Conservation (phyloP, 2,113 vertebrate species). For the Ageneiosus marmoratus region DNA sequence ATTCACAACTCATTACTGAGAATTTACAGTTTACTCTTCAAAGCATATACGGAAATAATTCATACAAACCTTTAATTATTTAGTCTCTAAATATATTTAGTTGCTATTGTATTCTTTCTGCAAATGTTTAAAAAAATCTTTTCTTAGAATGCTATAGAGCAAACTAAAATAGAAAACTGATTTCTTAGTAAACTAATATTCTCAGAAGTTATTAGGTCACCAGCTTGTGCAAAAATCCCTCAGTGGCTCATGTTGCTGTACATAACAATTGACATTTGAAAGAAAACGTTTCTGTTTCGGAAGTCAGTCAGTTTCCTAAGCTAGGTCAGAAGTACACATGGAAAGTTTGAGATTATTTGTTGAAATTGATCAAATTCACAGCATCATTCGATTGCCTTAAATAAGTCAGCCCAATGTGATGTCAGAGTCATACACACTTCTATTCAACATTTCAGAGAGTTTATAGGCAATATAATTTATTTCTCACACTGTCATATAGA, state of each 20-base stretch:
- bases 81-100: no score
- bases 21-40: neutral
- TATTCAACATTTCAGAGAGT: constrained; percentile 2
- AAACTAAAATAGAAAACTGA: constrained; percentile 11
- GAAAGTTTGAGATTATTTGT: constrained; percentile 2
- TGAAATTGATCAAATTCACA: neutral
- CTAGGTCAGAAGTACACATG: neutral
- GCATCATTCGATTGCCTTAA: neutral
- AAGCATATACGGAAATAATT: neutral
- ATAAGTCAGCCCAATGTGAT: constrained; percentile 8
- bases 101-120: neutral
- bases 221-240: neutral
- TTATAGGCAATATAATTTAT: constrained; percentile 2
- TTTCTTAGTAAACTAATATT: neutral
- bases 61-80: neutral
- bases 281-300: neutral
- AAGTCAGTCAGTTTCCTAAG: neutral
- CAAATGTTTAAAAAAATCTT: neutral
- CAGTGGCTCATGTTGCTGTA: neutral
- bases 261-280: constrained; percentile 14
- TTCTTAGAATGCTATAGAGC: neutral
- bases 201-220: constrained; percentile 21
- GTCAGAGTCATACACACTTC: constrained; percentile 32
- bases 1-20: no score
- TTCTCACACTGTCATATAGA: neutral